These are phyloP conservation scores for Diarsia brunnea DNA, from an alignment of 2,888 invertebrate genomes.

Conservation along the genomic window DNA sequence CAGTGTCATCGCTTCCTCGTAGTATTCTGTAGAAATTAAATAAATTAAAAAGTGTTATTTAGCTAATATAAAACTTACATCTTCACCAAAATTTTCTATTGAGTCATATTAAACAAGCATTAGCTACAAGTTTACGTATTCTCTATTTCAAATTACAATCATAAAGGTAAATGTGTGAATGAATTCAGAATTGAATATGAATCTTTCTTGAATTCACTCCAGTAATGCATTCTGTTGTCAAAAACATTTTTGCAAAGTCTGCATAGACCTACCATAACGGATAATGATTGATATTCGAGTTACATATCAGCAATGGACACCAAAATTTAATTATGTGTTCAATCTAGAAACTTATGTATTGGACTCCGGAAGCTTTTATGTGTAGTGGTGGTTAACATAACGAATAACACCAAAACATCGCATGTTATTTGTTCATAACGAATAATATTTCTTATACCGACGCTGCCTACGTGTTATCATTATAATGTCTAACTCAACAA, in stretches of 20 bases:
- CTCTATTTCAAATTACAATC: background rate
- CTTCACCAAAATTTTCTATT: no score
- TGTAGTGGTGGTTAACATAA: no score
- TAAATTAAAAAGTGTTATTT: background rate
- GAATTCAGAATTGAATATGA: slow-evolving; percentile 24
- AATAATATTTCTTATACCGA: no score
- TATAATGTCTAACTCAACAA: no score
- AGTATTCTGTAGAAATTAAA: slow-evolving; percentile 93
- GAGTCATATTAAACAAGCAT: background rate
- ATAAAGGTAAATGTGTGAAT: background rate
- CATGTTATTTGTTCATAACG: no score
- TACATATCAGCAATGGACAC: slow-evolving; percentile 10
- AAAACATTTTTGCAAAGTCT: slow-evolving; percentile 6
- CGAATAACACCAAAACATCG: no score
- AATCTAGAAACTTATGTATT: slow-evolving; percentile 15
- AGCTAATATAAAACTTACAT: background rate
- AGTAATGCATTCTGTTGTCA: slow-evolving; percentile 15
- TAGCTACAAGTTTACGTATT: background rate
- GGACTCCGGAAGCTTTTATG: background rate
- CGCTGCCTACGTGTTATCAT: no score
- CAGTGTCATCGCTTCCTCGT: slow-evolving; percentile 98
- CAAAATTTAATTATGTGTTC: slow-evolving; percentile 18
- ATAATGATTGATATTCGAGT: slow-evolving; percentile 18
- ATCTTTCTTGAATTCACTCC: background rate
- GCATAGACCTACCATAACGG: slow-evolving; percentile 13